phyloP scores from a whole-genome alignment of 2,113 vertebrate species.

The Thinocorus orbignyianus region DNA sequence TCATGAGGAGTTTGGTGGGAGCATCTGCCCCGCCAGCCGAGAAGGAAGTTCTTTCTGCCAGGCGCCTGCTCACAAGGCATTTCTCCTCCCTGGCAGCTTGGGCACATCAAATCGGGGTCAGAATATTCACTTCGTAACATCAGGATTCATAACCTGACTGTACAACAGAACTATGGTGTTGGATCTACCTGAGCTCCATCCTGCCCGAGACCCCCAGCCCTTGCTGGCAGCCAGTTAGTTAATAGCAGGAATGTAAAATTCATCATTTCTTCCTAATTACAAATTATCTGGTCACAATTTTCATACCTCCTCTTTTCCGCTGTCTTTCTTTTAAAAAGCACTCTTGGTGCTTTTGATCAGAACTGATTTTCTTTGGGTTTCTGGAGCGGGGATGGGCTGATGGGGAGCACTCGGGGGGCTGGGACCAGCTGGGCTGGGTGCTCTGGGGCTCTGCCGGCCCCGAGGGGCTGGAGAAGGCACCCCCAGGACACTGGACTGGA shows the following conservation, averaged over 20 bases:
- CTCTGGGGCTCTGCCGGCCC: background rate
- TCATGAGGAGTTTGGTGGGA: background rate
- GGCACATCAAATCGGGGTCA: background rate
- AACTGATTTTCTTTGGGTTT: background rate
- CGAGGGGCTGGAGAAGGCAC: background rate
- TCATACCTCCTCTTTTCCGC: background rate
- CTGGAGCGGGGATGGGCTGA: accelerated
- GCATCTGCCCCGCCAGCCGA: accelerated
- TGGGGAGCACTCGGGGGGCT: background rate
- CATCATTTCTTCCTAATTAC: background rate
- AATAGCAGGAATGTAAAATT: background rate
- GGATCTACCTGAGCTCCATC: background rate
- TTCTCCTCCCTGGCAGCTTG: background rate
- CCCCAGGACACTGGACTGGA: accelerated
- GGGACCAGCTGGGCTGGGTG: background rate
- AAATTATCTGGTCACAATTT: background rate
- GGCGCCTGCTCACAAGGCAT: background rate
- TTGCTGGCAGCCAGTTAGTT: background rate
- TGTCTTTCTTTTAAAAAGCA: background rate
- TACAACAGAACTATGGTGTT: background rate
- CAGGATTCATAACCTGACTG: accelerated
- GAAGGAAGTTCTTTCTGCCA: background rate
- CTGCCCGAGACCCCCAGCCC: background rate
- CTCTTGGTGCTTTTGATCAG: background rate
- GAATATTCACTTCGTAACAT: background rate